These are phyloP conservation scores for Lanius collurio DNA, from an alignment of 2,113 vertebrate species.

Conservation along the genomic window DNA sequence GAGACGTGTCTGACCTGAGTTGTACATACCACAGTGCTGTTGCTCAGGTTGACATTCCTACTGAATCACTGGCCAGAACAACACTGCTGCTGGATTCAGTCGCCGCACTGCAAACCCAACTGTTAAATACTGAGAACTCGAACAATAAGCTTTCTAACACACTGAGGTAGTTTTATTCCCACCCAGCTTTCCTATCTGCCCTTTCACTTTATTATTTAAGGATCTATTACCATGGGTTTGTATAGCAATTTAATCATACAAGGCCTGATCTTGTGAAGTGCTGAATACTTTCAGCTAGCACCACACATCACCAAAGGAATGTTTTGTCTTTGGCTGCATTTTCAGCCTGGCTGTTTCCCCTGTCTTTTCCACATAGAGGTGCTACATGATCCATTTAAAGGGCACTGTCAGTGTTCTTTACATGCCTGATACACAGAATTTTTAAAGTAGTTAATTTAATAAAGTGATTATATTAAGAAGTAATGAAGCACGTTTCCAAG, in stretches of 20 bases:
- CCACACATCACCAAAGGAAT: constrained; percentile 17
- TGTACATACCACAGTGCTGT: background rate
- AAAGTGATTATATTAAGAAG: background rate
- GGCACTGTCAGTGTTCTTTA: background rate
- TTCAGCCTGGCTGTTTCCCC: constrained; percentile 11
- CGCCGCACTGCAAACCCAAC: fast-evolving
- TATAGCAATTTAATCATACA: constrained; percentile 32
- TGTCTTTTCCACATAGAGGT: constrained; percentile 5
- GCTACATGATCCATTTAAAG: constrained; percentile 7
- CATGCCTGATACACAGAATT: background rate
- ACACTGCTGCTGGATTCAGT: background rate
- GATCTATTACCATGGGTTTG: constrained; percentile 20
- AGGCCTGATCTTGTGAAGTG: constrained; percentile 22
- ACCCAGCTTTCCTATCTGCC: constrained; percentile 31
- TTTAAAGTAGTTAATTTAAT: background rate
- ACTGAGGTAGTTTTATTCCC: constrained; percentile 14
- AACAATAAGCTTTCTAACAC: background rate
- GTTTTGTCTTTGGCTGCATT: constrained; percentile 41
- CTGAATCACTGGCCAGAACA: background rate
- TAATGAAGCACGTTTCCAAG: background rate
- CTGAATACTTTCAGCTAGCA: constrained; percentile 22
- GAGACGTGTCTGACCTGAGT: constrained; percentile 26
- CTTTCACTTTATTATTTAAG: constrained; percentile 50
- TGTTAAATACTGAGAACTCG: background rate
- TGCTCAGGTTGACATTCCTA: constrained; percentile 2